phyloP scores from a whole-genome alignment of 2,888 invertebrate genomes.

The Cosmia trapezina region DNA sequence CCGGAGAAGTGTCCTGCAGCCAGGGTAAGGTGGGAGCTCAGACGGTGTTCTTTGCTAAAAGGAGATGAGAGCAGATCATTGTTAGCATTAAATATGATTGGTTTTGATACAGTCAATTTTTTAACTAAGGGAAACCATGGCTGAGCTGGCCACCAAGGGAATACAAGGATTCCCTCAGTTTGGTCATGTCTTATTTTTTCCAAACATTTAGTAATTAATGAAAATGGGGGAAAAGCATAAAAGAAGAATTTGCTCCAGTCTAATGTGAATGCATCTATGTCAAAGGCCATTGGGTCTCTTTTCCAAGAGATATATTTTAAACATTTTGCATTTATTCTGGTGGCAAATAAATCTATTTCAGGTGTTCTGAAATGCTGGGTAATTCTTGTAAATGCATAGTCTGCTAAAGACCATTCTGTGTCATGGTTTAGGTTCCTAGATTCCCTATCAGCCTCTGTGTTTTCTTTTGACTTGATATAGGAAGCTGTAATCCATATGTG shows the following conservation, averaged over 20 bases:
- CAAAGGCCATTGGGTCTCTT: too few species aligned
- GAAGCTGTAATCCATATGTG: neutral
- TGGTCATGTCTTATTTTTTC: too few species aligned
- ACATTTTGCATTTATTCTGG: too few species aligned
- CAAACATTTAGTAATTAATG: too few species aligned
- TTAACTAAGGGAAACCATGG: constrained; percentile 10
- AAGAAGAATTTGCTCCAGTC: neutral
- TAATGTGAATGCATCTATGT: neutral
- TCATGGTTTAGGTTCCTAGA: neutral
- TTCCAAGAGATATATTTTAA: too few species aligned
- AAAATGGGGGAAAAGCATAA: too few species aligned
- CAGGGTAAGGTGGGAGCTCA: neutral
- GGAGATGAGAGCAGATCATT: neutral
- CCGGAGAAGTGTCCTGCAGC: neutral
- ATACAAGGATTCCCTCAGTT: constrained; percentile 3
- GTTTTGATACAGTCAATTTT: constrained; percentile 4
- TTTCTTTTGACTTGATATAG: neutral
- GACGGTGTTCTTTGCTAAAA: constrained; percentile 3
- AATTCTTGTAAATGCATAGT: constrained; percentile 7
- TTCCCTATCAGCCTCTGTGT: constrained; percentile 3
- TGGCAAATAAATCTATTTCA: too few species aligned
- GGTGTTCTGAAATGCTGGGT: neutral
- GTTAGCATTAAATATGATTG: neutral
- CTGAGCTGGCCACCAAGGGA: constrained; percentile 3
- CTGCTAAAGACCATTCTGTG: constrained; percentile 8